A percentile compares a stretch with the other conserved stretches of the same genome.
Conservation (phyloP, 2,113 vertebrate species). For the Uria lomvia region DNA sequence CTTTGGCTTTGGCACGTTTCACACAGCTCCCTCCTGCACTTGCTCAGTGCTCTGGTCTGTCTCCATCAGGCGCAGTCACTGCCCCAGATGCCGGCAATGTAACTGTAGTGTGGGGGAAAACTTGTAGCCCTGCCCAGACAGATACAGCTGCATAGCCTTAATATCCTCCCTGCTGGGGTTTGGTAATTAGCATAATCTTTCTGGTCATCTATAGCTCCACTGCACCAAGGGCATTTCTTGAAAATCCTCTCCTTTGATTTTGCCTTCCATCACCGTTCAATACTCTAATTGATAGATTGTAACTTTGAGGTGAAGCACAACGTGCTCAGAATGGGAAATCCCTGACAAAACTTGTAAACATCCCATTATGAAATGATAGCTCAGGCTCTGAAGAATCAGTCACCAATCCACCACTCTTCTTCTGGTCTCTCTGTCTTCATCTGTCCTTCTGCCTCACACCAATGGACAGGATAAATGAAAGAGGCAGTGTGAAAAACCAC, state of each 20-base stretch:
- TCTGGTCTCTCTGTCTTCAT: background rate
- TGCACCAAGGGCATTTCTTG: background rate
- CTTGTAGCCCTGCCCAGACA: fast-evolving
- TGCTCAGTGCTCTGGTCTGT: background rate
- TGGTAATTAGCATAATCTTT: background rate
- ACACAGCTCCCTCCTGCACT: background rate
- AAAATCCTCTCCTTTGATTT: slow-evolving; percentile 6
- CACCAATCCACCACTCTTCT: background rate
- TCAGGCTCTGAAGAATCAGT: background rate
- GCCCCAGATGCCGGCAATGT: background rate
- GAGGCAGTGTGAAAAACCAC: background rate
- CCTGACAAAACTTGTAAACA: background rate
- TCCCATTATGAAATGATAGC: background rate
- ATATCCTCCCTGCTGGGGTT: background rate
- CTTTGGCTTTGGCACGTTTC: background rate
- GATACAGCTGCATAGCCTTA: background rate
- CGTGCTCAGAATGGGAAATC: slow-evolving; percentile 20
- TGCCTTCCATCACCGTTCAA: slow-evolving; percentile 9
- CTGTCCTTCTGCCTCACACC: background rate
- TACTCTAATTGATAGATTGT: slow-evolving; percentile 12
- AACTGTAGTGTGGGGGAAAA: background rate
- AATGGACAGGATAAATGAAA: background rate
- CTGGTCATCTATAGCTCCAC: background rate
- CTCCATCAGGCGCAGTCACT: background rate
- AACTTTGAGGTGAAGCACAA: slow-evolving; percentile 22